A percentile compares a stretch with the other conserved stretches of the same genome.
Evolutionary conservation across 2,888 invertebrate species (phyloP).

Genomic region (Hipparchia semele): DNA sequence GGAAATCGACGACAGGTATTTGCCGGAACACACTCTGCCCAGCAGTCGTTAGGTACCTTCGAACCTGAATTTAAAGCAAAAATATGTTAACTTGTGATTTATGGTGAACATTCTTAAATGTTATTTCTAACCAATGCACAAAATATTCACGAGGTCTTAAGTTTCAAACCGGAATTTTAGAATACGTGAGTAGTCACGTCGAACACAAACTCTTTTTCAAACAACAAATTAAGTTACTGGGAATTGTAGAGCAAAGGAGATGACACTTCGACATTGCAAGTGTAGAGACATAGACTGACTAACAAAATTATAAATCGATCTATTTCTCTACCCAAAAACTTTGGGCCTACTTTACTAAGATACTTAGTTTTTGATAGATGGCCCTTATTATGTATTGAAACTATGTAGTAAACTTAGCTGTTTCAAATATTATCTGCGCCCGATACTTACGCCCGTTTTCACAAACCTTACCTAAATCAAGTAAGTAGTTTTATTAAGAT

Average conservation of each 20-base stretch:
- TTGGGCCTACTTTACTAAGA: slow-evolving; percentile 11
- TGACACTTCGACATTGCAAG: slow-evolving; percentile 3
- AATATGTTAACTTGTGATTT: too few relatives aligned
- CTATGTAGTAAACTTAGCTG: neutral
- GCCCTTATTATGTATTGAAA: slow-evolving; percentile 39
- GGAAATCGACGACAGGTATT: slow-evolving; percentile 37
- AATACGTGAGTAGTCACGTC: too few relatives aligned
- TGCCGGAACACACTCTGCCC: slow-evolving; percentile 27
- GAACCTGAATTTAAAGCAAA: neutral
- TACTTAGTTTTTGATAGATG: slow-evolving; percentile 7
- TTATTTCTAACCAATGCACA: too few relatives aligned
- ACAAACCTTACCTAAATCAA: too few relatives aligned
- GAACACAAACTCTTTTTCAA: neutral
- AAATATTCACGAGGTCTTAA: too few relatives aligned
- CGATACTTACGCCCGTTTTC: too few relatives aligned
- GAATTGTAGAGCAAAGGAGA: neutral
- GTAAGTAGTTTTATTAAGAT: too few relatives aligned
- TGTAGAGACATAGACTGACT: slow-evolving; percentile 3
- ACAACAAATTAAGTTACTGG: neutral
- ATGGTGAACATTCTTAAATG: too few relatives aligned
- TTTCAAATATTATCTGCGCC: too few relatives aligned
- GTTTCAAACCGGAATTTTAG: too few relatives aligned
- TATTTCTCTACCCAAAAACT: slow-evolving; percentile 43
- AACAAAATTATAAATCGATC: slow-evolving; percentile 47
- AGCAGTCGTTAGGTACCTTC: neutral